These are phyloP conservation scores for Poeciliopsis paucimaculata DNA, from an alignment of 2,797 vertebrate genomes.

Conservation along the genomic window DNA sequence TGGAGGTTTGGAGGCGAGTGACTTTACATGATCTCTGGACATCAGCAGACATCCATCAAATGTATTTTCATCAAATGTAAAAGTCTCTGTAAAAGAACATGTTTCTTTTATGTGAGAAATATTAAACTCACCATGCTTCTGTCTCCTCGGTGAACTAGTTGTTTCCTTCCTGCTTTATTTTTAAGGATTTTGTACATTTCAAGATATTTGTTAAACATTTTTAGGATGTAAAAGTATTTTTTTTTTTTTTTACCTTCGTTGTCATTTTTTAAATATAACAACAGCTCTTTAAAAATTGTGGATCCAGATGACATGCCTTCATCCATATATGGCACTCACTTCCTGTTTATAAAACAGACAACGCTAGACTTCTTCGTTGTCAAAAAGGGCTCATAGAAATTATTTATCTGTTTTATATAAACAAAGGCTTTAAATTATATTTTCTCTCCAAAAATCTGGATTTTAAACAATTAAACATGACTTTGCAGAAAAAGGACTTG, in stretches of 20 bases:
- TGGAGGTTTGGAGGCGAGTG: background rate
- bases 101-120: background rate
- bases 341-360: background rate
- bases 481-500: background rate
- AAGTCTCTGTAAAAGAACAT: background rate
- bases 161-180: background rate
- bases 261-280: background rate
- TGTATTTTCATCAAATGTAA: background rate
- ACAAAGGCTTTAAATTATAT: background rate
- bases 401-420: background rate
- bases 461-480: background rate
- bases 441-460: background rate
- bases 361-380: background rate
- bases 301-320: background rate
- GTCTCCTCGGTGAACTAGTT: background rate
- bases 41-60: background rate
- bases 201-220: background rate
- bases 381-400: background rate
- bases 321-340: background rate
- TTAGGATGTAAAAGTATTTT: background rate
- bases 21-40: background rate
- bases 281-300: background rate
- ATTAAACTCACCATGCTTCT: background rate
- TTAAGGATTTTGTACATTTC: background rate
- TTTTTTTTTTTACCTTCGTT: background rate